Percentiles rank a stretch among this genome's conserved stretches.
phyloP scores from a whole-genome alignment of 64 coral and sea anemone genomes.

The Pocillopora verrucosa region DNA sequence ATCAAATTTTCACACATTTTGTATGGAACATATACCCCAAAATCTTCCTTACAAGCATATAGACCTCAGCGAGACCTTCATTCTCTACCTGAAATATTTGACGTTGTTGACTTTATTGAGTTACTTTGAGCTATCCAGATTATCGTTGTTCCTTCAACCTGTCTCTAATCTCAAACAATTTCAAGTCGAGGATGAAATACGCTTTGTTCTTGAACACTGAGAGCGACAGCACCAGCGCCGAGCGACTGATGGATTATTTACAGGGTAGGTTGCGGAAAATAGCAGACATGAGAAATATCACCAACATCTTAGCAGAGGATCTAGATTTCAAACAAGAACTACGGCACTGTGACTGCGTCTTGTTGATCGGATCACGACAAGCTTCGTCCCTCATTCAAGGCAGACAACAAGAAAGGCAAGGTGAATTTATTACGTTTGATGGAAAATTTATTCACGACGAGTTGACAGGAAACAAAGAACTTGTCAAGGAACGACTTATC shows the following conservation, averaged over 20 bases:
- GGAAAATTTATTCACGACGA: constrained; percentile 15
- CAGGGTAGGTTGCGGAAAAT: constrained; percentile 5
- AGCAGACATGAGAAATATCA: constrained; percentile 14
- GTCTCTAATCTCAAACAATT: too few species aligned
- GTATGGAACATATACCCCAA: too few species aligned
- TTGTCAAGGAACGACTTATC: background rate
- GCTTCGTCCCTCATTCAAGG: constrained; percentile 31
- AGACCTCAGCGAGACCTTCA: too few species aligned
- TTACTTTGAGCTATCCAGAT: too few species aligned
- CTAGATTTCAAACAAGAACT: constrained; percentile 14
- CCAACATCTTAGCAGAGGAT: constrained; percentile 15
- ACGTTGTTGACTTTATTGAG: too few species aligned
- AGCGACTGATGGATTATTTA: constrained; percentile 42
- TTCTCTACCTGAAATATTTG: too few species aligned
- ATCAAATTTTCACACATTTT: too few species aligned
- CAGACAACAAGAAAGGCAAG: constrained; percentile 29
- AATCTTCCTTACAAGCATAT: too few species aligned
- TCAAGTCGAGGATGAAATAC: constrained; percentile 40
- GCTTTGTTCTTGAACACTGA: constrained; percentile 24
- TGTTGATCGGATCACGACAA: constrained; percentile 31
- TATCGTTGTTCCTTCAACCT: too few species aligned
- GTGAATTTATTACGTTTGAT: constrained; percentile 24
- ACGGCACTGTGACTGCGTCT: background rate
- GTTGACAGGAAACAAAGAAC: background rate
- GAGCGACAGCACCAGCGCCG: constrained; percentile 24